Base-by-base conservation (phyloP, 1,140 invertebrate genomes). In the Halictus rubicundus region DNA sequence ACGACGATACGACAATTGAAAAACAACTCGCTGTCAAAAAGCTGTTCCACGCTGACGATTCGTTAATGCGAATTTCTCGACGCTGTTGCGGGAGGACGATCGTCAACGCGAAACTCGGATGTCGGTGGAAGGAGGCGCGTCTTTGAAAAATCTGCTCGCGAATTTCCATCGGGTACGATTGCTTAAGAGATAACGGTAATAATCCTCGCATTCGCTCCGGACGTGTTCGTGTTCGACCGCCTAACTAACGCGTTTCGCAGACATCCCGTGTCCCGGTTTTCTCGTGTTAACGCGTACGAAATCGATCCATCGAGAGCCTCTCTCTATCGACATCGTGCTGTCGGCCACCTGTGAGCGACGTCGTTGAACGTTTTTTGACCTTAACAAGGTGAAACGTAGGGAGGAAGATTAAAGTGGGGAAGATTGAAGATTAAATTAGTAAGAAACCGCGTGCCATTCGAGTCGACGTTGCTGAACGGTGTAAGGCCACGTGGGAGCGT, bases 401-500 rank as follows among this genome's bases (percentile, higher is more conserved):
- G 42, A 84, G 87, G 84, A 85, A 90, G 87, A 90, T 85, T 89
- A 88, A 83, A 59, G 80, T 86, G 85, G 78, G 78, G 81, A 72
- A 77, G 82, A 76, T 66, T 72, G 39, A 19, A 77, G 49, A 61
- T 84, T 63, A 46, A 42, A 39, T 78, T 83, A 74, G 73, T 71
- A 74, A 85, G 76, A 80, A 76, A 70, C 61, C 59, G 54, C 59
- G 54, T 57, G 68, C n/a, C 49, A 16, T 52, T 52, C 6, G 54
- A 64, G 8, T 59, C 74, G 32, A 19, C 76, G 76, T 65, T 72
- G 46, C 32, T 52, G 37, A 49, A 37, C 37, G 66, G 27, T 63
- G 32, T 32, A 32, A 32, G 32, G 32, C 5, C 32, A 32, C 32
- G 32, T 32, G 32, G 2, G 32, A 32, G 32, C 73, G n/a, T 37